Percentiles rank a stretch among this genome's conserved stretches.
phyloP scores from a whole-genome alignment of 2,113 vertebrate genomes.

The Nycticryphes semicollaris region DNA sequence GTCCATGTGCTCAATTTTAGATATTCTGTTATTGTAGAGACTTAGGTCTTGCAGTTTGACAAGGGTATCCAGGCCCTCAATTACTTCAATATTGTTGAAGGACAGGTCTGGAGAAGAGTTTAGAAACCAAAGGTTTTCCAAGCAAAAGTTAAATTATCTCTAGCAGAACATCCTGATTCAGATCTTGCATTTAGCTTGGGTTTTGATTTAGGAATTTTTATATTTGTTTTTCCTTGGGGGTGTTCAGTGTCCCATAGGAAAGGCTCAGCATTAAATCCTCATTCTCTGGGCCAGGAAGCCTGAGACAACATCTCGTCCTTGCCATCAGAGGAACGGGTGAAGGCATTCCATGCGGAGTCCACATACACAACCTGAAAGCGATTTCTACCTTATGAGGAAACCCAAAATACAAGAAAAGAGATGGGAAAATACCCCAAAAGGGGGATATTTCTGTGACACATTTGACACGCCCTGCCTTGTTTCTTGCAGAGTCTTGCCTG shows the following conservation, averaged over 20 bases:
- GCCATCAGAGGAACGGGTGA: background rate
- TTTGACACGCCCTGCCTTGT: background rate
- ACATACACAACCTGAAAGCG: background rate
- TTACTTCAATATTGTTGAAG: conserved; percentile 90
- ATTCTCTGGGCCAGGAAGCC: background rate
- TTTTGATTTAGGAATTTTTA: background rate
- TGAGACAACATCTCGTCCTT: background rate
- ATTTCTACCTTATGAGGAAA: background rate
- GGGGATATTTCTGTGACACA: background rate
- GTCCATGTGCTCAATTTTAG: conserved; percentile 87
- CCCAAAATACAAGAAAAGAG: background rate
- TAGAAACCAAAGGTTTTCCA: background rate
- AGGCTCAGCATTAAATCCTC: background rate
- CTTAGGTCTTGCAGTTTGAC: conserved; percentile 87
- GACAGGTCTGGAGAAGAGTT: conserved; percentile 84
- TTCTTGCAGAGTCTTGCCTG: background rate
- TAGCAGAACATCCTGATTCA: background rate
- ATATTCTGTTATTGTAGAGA: conserved; percentile 86
- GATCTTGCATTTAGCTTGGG: background rate
- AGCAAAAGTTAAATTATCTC: background rate
- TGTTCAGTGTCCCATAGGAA: background rate
- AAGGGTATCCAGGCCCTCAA: conserved; percentile 85
- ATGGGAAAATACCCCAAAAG: background rate
- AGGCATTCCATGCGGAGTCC: background rate
- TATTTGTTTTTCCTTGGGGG: background rate